Conservation (phyloP, 2,888 invertebrate species). For the Habroteleia sp. region DNA sequence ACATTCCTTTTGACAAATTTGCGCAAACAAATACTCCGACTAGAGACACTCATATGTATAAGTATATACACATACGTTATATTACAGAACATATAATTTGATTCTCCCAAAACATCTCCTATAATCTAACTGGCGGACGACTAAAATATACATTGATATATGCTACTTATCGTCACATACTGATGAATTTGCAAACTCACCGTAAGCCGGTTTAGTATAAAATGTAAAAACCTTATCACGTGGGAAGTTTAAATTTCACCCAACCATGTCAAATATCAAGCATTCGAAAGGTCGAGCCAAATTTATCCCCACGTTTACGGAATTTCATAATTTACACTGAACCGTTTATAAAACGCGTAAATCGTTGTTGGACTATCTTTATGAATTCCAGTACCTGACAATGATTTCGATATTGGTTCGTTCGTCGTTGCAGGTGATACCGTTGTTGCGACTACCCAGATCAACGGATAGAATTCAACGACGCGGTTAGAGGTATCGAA, state of each 20-base stretch:
- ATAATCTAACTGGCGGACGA: conserved; percentile 6
- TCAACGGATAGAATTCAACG: not conserved
- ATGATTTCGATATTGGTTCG: too few species aligned
- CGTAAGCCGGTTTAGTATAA: not conserved
- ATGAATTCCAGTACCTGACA: too few species aligned
- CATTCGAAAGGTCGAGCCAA: too few species aligned
- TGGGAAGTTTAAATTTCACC: too few species aligned
- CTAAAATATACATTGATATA: conserved; percentile 28
- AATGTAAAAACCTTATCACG: not conserved
- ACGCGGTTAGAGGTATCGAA: conserved; percentile 15
- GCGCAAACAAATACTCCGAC: not conserved
- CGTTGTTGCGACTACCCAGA: conserved; percentile 4
- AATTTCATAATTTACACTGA: too few species aligned
- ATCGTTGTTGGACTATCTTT: too few species aligned
- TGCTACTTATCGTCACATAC: conserved; percentile 10
- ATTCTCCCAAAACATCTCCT: conserved; percentile 16
- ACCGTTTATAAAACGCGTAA: too few species aligned
- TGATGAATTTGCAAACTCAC: conserved; percentile 12
- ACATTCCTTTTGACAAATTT: not conserved
- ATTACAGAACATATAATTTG: conserved; percentile 18
- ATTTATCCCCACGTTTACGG: too few species aligned
- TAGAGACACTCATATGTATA: conserved; percentile 11
- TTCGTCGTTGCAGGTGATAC: too few species aligned
- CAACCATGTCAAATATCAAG: too few species aligned
- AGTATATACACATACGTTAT: conserved; percentile 28